Percentiles rank a stretch among this genome's conserved stretches.
phyloP scores from a whole-genome alignment of 2,113 vertebrate genomes.

The Centrocercus urophasianus region DNA sequence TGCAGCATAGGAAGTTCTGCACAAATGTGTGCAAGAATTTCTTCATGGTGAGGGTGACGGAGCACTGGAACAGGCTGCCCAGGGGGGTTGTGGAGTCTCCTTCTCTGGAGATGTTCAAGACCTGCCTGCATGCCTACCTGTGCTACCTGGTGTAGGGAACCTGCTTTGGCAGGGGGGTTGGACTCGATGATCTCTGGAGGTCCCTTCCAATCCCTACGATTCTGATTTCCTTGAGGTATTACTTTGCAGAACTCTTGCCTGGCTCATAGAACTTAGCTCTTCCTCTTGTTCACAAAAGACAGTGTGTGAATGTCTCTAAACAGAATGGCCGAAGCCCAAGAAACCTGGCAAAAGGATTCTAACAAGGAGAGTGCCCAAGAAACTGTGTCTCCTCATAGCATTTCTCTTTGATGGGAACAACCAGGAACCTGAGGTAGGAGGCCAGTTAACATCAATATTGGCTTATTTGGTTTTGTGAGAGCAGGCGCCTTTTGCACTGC shows the following conservation, averaged over 20 bases:
- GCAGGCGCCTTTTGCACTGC: background rate
- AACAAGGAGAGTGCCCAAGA: background rate
- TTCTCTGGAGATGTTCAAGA: too few species aligned
- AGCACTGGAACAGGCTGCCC: too few species aligned
- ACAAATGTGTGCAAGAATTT: too few species aligned
- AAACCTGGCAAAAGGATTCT: background rate
- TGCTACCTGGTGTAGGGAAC: too few species aligned
- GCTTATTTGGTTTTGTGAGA: background rate
- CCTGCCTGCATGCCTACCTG: too few species aligned
- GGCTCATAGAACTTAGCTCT: background rate
- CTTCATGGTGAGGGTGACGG: too few species aligned
- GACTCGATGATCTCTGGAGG: too few species aligned
- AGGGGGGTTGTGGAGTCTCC: too few species aligned
- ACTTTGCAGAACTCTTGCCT: background rate
- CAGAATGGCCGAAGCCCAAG: background rate
- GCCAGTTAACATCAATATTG: background rate
- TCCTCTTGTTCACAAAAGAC: background rate
- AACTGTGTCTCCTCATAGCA: background rate
- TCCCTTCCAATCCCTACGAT: too few species aligned
- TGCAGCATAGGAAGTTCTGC: too few species aligned
- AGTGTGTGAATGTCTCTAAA: background rate
- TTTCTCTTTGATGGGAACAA: background rate
- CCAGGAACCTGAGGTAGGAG: background rate
- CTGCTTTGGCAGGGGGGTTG: too few species aligned
- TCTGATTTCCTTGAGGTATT: background rate